phyloP scores from a whole-genome alignment of 2,797 vertebrate genomes.

The Gobionotothen gibberifrons region DNA sequence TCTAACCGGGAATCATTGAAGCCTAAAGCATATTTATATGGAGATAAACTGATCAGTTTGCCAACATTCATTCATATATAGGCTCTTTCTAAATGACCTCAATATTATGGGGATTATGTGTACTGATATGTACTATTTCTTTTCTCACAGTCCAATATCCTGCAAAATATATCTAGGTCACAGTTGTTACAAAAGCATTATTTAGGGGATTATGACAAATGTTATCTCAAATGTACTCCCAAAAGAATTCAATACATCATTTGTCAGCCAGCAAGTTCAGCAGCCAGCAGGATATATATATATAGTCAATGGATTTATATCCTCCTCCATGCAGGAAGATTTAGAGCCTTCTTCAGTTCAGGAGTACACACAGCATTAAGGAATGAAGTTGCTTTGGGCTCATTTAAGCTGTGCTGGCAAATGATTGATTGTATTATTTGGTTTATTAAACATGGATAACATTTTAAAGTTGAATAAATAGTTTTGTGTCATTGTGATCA shows the following conservation, averaged over 20 bases:
- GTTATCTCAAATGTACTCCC: neutral
- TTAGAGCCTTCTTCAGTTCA: constrained; percentile 1
- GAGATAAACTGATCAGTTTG: too few species aligned
- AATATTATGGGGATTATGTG: too few species aligned
- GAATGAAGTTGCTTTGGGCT: neutral
- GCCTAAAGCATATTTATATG: too few species aligned
- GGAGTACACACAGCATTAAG: constrained; percentile 3
- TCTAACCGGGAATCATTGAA: too few species aligned
- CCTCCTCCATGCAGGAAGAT: neutral
- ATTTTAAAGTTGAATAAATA: constrained; percentile 11
- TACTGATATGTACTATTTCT: too few species aligned
- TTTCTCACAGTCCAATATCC: too few species aligned
- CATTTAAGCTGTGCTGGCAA: constrained; percentile 16
- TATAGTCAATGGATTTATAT: neutral
- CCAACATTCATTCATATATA: too few species aligned
- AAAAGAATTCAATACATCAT: neutral
- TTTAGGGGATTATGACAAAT: neutral
- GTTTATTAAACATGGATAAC: neutral
- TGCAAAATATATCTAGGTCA: too few species aligned
- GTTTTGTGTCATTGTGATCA: constrained; percentile 7
- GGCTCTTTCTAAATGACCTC: too few species aligned
- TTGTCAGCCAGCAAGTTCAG: neutral
- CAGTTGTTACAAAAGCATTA: neutral
- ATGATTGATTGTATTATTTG: neutral
- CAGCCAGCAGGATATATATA: neutral